These are phyloP conservation scores for Hemiprocne comata DNA, from an alignment of 2,113 vertebrate genomes.

Conservation along the genomic window DNA sequence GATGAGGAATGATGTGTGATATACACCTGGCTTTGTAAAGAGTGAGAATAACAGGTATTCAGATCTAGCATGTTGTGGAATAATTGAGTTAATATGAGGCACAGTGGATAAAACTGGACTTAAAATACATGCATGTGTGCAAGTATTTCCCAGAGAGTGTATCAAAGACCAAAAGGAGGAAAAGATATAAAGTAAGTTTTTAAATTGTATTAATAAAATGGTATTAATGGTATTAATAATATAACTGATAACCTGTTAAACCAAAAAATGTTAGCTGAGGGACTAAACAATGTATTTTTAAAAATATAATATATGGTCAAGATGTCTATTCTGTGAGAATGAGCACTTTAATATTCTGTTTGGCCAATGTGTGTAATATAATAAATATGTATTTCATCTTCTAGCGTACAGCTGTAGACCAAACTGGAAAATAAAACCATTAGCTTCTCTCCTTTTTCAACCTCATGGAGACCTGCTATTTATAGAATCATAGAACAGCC, in stretches of 20 bases:
- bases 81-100: background rate
- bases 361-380: background rate
- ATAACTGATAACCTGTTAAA: background rate
- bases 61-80: background rate
- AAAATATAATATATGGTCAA: background rate
- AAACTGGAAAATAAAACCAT: background rate
- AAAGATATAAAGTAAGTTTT: background rate
- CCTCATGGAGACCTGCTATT: background rate
- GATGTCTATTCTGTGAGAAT: background rate
- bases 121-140: background rate
- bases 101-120: background rate
- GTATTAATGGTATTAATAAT: background rate
- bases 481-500: background rate
- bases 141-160: background rate
- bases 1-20: background rate
- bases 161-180: background rate
- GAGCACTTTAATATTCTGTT: background rate
- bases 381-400: background rate
- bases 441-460: background rate
- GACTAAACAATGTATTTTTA: background rate
- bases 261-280: background rate
- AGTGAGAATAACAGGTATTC: background rate
- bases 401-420: background rate
- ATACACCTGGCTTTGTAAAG: background rate
- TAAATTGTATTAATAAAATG: background rate